Base-by-base conservation (phyloP, 2,797 vertebrate species). In the Myotis pilosus region DNA sequence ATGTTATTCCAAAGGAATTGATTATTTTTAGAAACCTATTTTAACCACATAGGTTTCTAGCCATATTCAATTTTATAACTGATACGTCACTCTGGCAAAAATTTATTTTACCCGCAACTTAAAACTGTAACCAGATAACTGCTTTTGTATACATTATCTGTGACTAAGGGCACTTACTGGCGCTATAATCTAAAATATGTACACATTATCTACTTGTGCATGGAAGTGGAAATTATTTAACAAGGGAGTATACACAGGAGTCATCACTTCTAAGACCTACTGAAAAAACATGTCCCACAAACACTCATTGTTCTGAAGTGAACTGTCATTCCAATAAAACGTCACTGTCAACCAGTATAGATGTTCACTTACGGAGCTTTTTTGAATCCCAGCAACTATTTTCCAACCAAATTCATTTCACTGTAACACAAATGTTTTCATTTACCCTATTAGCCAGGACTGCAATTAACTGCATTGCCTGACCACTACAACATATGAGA, bases 381-480 rank as follows among this genome's bases (percentile, higher is more conserved):
- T 84, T 68, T 12, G 89, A 96, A 93, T 89, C 44, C 57, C n/a
- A 93, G 74, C 69, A 68, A 68, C 62, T 72, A 38, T 88, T 91
- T 82, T 88, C 82, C 79, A 93, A 36, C 38, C 81, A 86, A 74
- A 78, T 64, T 68, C 87, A 93, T 75, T 90, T 86, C 85, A 86
- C 38, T 55, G 3, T 44, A 90, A 82, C 28, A 89, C 55, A 86
- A 94, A 55, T 90, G 72, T 88, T 97, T 91, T 92, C 79, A 92
- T 91, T 96, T 96, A 89, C 82, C 89, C 94, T 94, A 30, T 71
- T 95, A 95, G 41, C 62, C 79, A 96, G 74, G 44, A 94, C 57
- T 79, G 10, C 76, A 96, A 78, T 75, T 11, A 97, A 66, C 22
- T 94, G 90, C 92, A 64, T 88, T 57, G 8, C 71, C 86, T 53